Base-by-base conservation (phyloP, 2,113 vertebrate genomes). In the Tinamus guttatus region DNA sequence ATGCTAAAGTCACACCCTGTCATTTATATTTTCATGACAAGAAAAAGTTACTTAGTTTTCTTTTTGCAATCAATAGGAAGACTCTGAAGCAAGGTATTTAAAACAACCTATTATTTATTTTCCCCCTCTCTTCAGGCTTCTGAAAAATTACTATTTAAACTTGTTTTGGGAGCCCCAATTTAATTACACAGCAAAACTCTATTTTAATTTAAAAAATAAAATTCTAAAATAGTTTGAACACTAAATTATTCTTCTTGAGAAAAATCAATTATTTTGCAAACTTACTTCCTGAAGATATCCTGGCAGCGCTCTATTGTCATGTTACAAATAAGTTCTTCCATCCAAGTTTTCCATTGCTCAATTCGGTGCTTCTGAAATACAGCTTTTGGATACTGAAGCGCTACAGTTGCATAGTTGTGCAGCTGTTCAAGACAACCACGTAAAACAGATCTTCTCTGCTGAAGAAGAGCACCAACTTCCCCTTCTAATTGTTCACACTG, bases 341-440 rank as follows among this genome's bases (percentile, higher is more conserved):
- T 98, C 99, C 99, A 99, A 41, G 98, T 98, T 88, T 99, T 99
- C 99, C 99, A 99, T 65, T 99, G 98, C 73, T 99, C 98, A 62
- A 98, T 98, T 3, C 99, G 97, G 94, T 99, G 99, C 62, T 98
- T 99, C 89, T 98, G 98, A 54, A 99, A 98, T 25, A 99, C 99
- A 5, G 99, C 97, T 58, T 99, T 99, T 0, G 99, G 99, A 93
- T 99, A 99, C 89, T 99, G 98, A 96, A 99, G 95, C n/a, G 99
- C 99, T 25, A 99, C 99, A 0, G 99, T 99, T 52, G 99, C 99
- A 5, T 99, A 99, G 96, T 99, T 99, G 98, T 99, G 99, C 45
- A 99, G 85, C 70, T 99, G 99, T 32, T 99, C 99, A 47, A 99
- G 98, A 80, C 99, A 99, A 16, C 99, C 98, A 0, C 98, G 98